phyloP scores from a whole-genome alignment of 2,797 vertebrate species.

The Sphenopsis melanotis region DNA sequence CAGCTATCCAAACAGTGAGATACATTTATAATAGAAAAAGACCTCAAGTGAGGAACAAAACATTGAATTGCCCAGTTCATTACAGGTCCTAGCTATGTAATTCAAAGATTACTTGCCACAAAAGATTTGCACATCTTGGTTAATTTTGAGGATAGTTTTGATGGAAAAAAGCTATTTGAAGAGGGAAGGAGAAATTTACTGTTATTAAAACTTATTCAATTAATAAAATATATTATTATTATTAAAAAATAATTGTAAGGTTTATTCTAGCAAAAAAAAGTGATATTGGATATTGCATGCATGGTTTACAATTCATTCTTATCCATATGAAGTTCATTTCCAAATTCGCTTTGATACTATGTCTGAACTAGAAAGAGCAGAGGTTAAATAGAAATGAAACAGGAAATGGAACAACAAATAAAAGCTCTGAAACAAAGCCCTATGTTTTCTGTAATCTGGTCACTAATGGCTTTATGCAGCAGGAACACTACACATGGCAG shows the following conservation, averaged over 20 bases:
- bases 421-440: slow-evolving; percentile 57
- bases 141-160: neutral
- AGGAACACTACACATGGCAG: neutral
- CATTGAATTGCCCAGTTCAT: neutral
- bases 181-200: neutral
- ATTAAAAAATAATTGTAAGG: slow-evolving; percentile 18
- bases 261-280: neutral
- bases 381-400: slow-evolving; percentile 63
- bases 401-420: slow-evolving; percentile 75
- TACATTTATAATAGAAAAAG: neutral
- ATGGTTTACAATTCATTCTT: slow-evolving; percentile 12
- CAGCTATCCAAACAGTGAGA: neutral
- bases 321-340: slow-evolving; percentile 62
- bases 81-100: neutral
- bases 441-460: slow-evolving; percentile 56
- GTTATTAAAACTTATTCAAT: neutral
- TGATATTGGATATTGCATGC: neutral
- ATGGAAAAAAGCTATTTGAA: neutral
- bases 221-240: neutral
- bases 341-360: slow-evolving; percentile 58
- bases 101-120: neutral
- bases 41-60: neutral
- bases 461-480: slow-evolving; percentile 54
- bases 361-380: slow-evolving; percentile 39
- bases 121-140: neutral